Conservation (phyloP, 2,888 invertebrate genomes). For the Osmoderma eremita region DNA sequence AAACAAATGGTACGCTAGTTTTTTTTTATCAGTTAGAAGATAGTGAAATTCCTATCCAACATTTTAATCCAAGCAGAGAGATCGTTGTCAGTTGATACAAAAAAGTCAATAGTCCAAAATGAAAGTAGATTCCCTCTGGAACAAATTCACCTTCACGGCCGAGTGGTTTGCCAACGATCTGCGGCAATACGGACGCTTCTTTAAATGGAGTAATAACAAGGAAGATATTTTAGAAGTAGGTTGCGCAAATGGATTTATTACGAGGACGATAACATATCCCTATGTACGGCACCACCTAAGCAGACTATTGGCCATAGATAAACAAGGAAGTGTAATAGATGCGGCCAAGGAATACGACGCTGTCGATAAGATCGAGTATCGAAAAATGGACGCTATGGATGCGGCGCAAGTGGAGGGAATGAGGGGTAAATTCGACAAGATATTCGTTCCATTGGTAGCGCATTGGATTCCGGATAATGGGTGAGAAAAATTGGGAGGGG, state of each 20-base stretch:
- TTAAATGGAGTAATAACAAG: not conserved
- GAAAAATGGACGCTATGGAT: conserved; percentile 4
- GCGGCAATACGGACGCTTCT: not conserved
- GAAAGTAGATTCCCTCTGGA: no score
- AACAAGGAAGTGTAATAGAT: not conserved
- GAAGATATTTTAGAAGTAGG: conserved; percentile 24
- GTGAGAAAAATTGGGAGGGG: no score
- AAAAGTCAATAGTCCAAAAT: no score
- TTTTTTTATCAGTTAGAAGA: no score
- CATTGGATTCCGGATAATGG: conserved; percentile 17
- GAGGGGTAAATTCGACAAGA: not conserved
- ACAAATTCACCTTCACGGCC: no score
- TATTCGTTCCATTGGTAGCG: not conserved
- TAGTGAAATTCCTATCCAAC: no score
- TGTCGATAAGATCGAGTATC: not conserved
- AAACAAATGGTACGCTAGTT: no score
- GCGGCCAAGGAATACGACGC: not conserved
- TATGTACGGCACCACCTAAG: not conserved
- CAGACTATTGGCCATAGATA: conserved; percentile 1
- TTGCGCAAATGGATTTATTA: conserved; percentile 14
- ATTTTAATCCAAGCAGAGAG: no score
- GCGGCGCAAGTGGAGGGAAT: not conserved
- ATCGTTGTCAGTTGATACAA: no score
- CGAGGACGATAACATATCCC: conserved; percentile 14
- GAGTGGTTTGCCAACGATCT: not conserved